Conservation (phyloP, 2,113 vertebrate genomes). For the Meleagris gallopavo region DNA sequence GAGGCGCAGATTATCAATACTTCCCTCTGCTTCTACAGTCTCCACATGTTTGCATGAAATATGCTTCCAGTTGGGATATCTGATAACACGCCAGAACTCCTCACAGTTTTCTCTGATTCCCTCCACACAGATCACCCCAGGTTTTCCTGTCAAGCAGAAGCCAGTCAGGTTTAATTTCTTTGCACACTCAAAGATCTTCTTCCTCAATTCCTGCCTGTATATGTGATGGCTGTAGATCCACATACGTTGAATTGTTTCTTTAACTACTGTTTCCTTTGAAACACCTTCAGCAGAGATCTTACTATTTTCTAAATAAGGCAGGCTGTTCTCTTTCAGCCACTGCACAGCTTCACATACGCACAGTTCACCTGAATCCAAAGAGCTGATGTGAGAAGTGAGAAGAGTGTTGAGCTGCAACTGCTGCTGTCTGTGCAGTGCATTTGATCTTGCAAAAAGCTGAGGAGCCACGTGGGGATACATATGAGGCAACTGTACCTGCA, state of each 20-base stretch:
- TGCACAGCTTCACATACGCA: constrained; percentile 75
- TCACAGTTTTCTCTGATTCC: constrained; percentile 76
- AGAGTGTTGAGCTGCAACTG: constrained; percentile 77
- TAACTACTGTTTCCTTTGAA: background rate
- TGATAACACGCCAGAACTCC: constrained; percentile 80
- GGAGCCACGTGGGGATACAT: constrained; percentile 70
- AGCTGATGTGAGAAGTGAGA: constrained; percentile 70
- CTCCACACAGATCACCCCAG: constrained; percentile 82
- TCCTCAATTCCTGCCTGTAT: constrained; percentile 80
- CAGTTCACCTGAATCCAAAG: constrained; percentile 74
- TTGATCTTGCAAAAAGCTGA: constrained; percentile 77
- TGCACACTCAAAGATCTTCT: constrained; percentile 81
- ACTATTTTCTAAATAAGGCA: constrained; percentile 55
- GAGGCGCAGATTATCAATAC: constrained; percentile 55
- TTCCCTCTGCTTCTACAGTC: constrained; percentile 58
- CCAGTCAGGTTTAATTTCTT: constrained; percentile 80
- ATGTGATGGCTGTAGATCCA: constrained; percentile 86
- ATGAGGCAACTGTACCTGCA: constrained; percentile 80
- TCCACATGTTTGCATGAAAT: constrained; percentile 83
- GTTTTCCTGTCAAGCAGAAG: constrained; percentile 83
- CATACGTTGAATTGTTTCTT: constrained; percentile 70
- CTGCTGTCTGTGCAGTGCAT: constrained; percentile 74
- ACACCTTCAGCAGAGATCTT: background rate
- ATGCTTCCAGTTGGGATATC: constrained; percentile 83
- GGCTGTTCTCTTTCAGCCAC: constrained; percentile 79